Evolutionary conservation across 2,888 invertebrate species (phyloP), one percentile per base, ranked within the genome.

Genomic region (Andrena fulva): DNA sequence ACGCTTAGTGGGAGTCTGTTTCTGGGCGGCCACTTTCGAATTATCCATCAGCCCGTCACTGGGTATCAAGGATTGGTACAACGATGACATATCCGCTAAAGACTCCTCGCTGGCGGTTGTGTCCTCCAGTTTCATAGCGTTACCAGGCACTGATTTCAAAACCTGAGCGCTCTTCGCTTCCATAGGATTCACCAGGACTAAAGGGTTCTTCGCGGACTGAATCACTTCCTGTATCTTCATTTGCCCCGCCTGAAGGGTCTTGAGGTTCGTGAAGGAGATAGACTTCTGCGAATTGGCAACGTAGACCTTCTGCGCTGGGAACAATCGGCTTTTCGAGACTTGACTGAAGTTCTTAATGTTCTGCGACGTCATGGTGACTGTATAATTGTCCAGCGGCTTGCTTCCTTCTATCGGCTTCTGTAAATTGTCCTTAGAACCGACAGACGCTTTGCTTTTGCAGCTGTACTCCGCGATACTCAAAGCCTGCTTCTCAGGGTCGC

Each of bases 31-130:
- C 7, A 6, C 48, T n/a, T 20, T 20, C 24, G 16, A n/a, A 75
- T 42, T 68, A 59, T 69, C 7, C 85, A 80, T 1, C 3, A 52
- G 0, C 0, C 80, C 74, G 0, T 90, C 86, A 0, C 12, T 71
- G 0, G 89, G 82, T 2, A 85, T 20, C 1, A 88, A 29, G 2
- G 88, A 91, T 4, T 86, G 90, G 70, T 90, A 92, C 16, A 90
- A 86, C 0, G 91, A 91, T 0, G 91, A 89, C 71, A 91, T 82
- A 35, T 90, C 89, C 74, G 87, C 86, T 10, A 90, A 72, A 4
- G 87, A 80, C n/a, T 92, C 90, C 50, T 92, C 89, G 42, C 78
- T 86, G 50, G 87, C 77, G 1, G 87, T 63, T 0, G 71, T 68
- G 27, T 91, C 88, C 4, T 90, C 87, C 10, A 87, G 62, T 54